phyloP scores from a whole-genome alignment of 1,140 invertebrate genomes.

The Ostrea edulis region DNA sequence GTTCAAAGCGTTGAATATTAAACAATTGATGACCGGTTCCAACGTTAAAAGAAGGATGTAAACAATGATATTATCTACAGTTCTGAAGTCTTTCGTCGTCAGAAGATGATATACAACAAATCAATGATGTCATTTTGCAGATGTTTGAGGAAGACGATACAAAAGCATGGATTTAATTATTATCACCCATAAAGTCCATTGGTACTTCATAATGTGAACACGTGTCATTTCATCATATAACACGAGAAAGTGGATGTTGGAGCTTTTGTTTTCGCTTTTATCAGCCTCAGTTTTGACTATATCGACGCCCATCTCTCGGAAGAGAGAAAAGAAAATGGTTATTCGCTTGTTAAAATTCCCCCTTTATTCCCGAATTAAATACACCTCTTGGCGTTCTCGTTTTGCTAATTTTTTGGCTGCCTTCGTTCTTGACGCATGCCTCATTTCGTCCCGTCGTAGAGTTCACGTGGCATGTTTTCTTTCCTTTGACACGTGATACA shows the following conservation, averaged over 20 bases:
- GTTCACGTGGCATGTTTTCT: slow-evolving; percentile 25
- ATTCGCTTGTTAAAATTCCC: slow-evolving; percentile 23
- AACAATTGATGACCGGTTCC: neutral
- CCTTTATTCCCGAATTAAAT: slow-evolving; percentile 8
- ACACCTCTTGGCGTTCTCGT: slow-evolving; percentile 29
- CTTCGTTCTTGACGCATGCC: slow-evolving; percentile 21
- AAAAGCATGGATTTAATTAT: slow-evolving; percentile 20
- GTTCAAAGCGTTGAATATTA: too few relatives aligned
- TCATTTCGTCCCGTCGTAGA: neutral
- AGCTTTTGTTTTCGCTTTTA: slow-evolving; percentile 31
- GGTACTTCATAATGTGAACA: slow-evolving; percentile 6
- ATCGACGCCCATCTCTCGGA: neutral
- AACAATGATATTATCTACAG: neutral
- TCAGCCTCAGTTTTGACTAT: slow-evolving; percentile 28
- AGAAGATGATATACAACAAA: neutral
- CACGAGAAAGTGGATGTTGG: slow-evolving; percentile 8
- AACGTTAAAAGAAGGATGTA: neutral
- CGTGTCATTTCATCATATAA: slow-evolving; percentile 37
- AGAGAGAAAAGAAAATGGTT: slow-evolving; percentile 35
- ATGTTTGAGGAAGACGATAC: slow-evolving; percentile 9
- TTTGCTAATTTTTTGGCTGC: slow-evolving; percentile 35
- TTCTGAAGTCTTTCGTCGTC: neutral
- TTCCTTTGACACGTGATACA: slow-evolving; percentile 24
- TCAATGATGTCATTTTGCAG: slow-evolving; percentile 31
- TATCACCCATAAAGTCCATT: neutral